These are phyloP conservation scores for Setipinna tenuifilis DNA, from an alignment of 2,797 vertebrate genomes.

Conservation along the genomic window DNA sequence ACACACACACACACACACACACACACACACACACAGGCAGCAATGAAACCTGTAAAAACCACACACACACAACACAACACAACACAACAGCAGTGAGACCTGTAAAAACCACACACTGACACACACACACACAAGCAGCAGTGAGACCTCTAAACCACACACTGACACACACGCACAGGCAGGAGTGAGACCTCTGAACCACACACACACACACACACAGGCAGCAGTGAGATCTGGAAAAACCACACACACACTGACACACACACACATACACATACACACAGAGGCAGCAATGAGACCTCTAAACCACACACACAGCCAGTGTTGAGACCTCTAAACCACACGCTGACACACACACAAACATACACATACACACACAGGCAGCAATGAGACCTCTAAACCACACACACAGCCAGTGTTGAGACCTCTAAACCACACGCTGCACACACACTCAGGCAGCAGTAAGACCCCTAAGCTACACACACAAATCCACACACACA, in stretches of 20 bases:
- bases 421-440: not conserved
- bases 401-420: not conserved
- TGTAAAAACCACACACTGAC: not conserved
- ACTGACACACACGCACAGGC: not conserved
- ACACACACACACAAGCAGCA: not conserved
- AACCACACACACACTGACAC: slow-evolving; percentile 14
- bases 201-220: not conserved
- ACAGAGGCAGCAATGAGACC: not conserved
- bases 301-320: not conserved
- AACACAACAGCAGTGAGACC: not conserved
- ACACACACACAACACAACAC: not conserved
- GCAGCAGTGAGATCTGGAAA: not conserved
- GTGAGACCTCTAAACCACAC: not conserved
- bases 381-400: not conserved
- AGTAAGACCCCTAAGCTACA: not conserved
- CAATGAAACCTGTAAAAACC: not conserved
- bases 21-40: not conserved
- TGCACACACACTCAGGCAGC: not conserved
- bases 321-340: not conserved
- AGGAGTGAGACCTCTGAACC: not conserved
- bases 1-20: not conserved
- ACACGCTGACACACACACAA: not conserved
- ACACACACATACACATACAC: not conserved
- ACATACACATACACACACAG: not conserved
- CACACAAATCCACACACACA: not conserved